Conservation (phyloP, 2,888 invertebrate genomes). For the Lasioglossum calceatum region DNA sequence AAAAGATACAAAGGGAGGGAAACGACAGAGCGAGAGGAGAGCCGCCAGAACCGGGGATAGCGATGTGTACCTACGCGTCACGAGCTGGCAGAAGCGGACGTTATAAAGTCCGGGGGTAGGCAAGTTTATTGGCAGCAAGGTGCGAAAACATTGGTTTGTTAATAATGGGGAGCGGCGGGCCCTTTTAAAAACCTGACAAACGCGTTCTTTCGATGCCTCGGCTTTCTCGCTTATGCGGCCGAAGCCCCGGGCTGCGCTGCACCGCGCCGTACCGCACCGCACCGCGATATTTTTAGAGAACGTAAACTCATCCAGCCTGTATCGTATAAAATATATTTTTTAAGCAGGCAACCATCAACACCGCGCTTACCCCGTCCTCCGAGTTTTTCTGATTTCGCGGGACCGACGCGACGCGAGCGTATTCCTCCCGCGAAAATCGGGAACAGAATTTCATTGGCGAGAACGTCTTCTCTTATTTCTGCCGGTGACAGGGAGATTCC, state of each 20-base stretch:
- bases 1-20: slow-evolving; percentile 40
- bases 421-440: background rate
- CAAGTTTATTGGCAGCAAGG: slow-evolving; percentile 66
- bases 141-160: slow-evolving; percentile 67
- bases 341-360: slow-evolving; percentile 17
- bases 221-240: background rate
- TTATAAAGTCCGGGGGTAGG: slow-evolving; percentile 62
- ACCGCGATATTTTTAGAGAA: slow-evolving; percentile 38
- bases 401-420: background rate
- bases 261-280: background rate
- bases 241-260: background rate
- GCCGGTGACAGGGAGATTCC: too few relatives aligned
- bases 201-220: slow-evolving; percentile 14
- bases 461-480: too few relatives aligned
- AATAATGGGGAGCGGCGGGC: slow-evolving; percentile 43
- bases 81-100: slow-evolving; percentile 51
- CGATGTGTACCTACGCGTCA: slow-evolving; percentile 30
- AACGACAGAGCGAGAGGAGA: slow-evolving; percentile 11
- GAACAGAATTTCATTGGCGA: background rate
- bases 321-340: slow-evolving; percentile 43
- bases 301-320: slow-evolving; percentile 31
- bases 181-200: slow-evolving; percentile 45
- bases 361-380: background rate
- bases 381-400: background rate
- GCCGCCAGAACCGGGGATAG: background rate